Conservation (phyloP, 2,113 vertebrate genomes). For the Nothocercus nigrocapillus region DNA sequence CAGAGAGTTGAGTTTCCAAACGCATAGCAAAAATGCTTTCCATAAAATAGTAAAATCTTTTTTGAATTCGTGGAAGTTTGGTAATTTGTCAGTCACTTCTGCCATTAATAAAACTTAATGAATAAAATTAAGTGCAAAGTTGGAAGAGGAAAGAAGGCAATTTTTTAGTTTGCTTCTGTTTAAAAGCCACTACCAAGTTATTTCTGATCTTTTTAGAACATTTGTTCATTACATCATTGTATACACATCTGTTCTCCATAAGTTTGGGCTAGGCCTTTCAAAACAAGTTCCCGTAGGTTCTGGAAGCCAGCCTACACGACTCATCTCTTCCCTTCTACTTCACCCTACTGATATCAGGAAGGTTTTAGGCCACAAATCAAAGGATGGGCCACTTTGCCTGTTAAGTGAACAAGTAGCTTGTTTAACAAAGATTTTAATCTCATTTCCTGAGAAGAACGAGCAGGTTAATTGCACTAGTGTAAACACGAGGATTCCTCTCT, state of each 20-base stretch:
- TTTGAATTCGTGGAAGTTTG: background rate
- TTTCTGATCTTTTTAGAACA: background rate
- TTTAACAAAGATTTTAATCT: background rate
- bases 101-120: background rate
- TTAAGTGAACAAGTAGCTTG: background rate
- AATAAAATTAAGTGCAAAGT: background rate
- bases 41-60: background rate
- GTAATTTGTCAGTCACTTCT: background rate
- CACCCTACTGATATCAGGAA: background rate
- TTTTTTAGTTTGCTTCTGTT: background rate
- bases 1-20: background rate
- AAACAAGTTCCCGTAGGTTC: background rate
- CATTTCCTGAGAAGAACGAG: background rate
- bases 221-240: background rate
- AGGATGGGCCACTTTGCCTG: background rate
- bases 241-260: background rate
- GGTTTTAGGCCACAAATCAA: background rate
- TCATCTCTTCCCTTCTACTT: background rate
- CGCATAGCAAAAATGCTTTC: background rate
- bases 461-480: constrained; percentile 9
- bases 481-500: background rate
- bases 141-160: background rate
- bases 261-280: background rate
- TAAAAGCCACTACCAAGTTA: background rate
- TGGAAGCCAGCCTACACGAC: background rate